Base-by-base conservation (phyloP, 2,888 invertebrate species). In the Pediacus dermestoides region DNA sequence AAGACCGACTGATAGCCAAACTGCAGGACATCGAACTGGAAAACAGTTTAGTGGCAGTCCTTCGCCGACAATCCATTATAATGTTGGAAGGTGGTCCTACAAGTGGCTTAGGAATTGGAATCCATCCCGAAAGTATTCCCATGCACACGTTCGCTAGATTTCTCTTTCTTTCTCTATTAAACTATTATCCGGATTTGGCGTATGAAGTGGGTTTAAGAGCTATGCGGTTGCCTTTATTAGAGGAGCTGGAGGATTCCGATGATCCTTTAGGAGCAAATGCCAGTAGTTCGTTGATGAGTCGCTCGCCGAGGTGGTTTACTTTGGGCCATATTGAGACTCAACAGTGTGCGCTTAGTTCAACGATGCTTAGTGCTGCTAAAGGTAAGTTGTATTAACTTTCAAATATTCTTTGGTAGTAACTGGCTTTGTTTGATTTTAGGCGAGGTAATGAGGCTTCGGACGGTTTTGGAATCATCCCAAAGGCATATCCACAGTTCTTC, bases 71-170 rank as follows among this genome's bases (percentile, higher is more conserved):
- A 56, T 82, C 86, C 2, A 71, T 74, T 13, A 78, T 85, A 36
- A 70, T 88, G 41, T 70, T 88, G 12, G 84, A 83, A 58, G 86
- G 85, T 27, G 88, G 88, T 0, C 85, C 87, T 0, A 80, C 81
- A 4, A 85, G 85, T 48, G 87, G 86, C 21, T 74, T 88, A 12
- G 81, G 80, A 9, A 70, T 76, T 40, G 86, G 85, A 13, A 82
- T 88, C 48, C 87, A 87, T 64, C 82, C 87, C 0, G 82, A 88
- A 53, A 85, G 85, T 22, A 82, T 86, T 50, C 88, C 89, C 10
- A 87, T 88, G 76, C 88, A 89, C 64, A 87, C 86, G 25, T 87
- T 88, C 69, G 88, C 88, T 6, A 68, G 85, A 48, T 88, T 82
- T 68, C 74, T 88, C 48, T 89, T 89, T 72, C 77, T 84, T 16